phyloP scores from a whole-genome alignment of 1,140 invertebrate genomes.

The Drosophila punjabiensis region DNA sequence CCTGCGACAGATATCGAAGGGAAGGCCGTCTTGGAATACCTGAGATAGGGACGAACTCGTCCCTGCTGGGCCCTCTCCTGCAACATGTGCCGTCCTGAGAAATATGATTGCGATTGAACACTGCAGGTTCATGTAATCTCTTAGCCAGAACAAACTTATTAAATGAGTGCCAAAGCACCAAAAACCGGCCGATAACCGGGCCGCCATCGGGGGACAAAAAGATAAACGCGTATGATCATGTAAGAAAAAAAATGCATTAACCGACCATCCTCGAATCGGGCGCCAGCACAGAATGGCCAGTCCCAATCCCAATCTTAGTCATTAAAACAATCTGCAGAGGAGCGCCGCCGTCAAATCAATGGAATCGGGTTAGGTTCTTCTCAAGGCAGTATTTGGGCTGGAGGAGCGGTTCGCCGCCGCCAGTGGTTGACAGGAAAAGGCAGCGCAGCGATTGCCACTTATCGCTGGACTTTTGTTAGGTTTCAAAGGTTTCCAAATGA shows the following conservation, averaged over 20 bases:
- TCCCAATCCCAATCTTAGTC: slow-evolving; percentile 19
- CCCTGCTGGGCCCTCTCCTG: not conserved
- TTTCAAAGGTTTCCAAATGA: slow-evolving; percentile 20
- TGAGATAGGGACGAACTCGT: slow-evolving; percentile 2
- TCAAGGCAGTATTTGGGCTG: slow-evolving; percentile 28
- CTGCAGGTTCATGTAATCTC: slow-evolving; percentile 85
- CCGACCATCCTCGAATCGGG: slow-evolving; percentile 44
- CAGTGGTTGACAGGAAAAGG: slow-evolving; percentile 48
- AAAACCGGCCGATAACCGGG: slow-evolving; percentile 64
- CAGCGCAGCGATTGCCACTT: slow-evolving; percentile 50
- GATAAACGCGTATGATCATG: slow-evolving; percentile 84
- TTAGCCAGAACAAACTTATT: slow-evolving; percentile 84
- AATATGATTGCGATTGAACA: slow-evolving; percentile 84
- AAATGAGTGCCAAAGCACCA: slow-evolving; percentile 78
- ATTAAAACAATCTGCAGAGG: slow-evolving; percentile 75
- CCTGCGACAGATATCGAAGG: slow-evolving; percentile 44
- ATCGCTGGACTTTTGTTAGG: slow-evolving; percentile 29
- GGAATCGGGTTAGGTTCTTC: slow-evolving; percentile 49
- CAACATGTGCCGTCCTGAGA: slow-evolving; percentile 13
- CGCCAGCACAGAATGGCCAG: slow-evolving; percentile 23
- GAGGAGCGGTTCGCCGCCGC: slow-evolving; percentile 40
- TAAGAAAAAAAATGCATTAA: slow-evolving; percentile 80
- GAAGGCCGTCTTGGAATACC: slow-evolving; percentile 14
- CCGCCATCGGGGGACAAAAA: slow-evolving; percentile 69
- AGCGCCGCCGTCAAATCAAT: slow-evolving; percentile 73